A percentile compares a stretch with the other conserved stretches of the same genome.
Evolutionary conservation across 2,888 invertebrate genomes (phyloP).

Genomic region (Plebejus argus): DNA sequence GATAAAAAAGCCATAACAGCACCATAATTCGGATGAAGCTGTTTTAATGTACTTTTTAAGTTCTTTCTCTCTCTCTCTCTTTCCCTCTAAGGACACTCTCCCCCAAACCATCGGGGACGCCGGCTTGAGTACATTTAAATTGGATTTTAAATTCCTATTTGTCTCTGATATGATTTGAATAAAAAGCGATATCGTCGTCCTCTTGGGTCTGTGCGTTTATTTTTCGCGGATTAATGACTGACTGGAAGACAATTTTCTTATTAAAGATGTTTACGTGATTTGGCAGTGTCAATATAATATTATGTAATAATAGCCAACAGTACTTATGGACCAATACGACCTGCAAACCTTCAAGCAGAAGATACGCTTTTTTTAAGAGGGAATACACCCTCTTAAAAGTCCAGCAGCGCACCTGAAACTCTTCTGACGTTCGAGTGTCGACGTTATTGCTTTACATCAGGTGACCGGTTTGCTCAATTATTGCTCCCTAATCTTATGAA

Average conservation of each 20-base stretch:
- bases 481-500: too few species aligned
- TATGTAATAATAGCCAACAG: too few species aligned
- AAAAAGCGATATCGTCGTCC: slow-evolving; percentile 33
- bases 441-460: too few species aligned
- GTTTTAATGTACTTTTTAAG: slow-evolving; percentile 19
- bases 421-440: too few species aligned
- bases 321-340: too few species aligned
- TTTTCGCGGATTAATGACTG: not conserved
- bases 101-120: slow-evolving; percentile 40
- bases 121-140: slow-evolving; percentile 47
- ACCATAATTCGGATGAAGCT: slow-evolving; percentile 1
- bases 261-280: not conserved
- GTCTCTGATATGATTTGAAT: slow-evolving; percentile 42
- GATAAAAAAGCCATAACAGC: slow-evolving; percentile 11
- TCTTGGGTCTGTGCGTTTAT: slow-evolving; percentile 10
- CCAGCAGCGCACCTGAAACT: too few species aligned
- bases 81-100: slow-evolving; percentile 35
- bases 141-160: slow-evolving; percentile 51
- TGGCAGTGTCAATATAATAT: too few species aligned
- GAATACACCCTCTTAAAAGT: too few species aligned
- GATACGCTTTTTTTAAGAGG: too few species aligned
- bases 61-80: not conserved
- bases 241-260: not conserved
- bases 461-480: too few species aligned
- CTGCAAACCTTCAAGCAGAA: too few species aligned